phyloP scores from a whole-genome alignment of 2,797 vertebrate species.

The Clarias fuscus region DNA sequence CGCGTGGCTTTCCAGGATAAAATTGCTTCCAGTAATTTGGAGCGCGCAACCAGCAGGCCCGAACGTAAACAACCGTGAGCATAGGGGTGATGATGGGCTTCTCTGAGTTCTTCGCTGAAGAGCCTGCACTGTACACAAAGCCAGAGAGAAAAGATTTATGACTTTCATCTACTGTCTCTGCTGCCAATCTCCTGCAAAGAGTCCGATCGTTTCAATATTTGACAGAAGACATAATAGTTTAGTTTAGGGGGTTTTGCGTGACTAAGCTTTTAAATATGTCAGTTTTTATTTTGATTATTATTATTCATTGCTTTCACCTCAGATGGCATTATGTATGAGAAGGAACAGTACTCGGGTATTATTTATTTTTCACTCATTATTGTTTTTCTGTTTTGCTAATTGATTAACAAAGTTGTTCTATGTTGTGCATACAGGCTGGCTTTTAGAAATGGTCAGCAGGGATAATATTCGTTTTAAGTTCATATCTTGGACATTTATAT shows the following conservation, averaged over 20 bases:
- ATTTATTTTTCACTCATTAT: slow-evolving; percentile 8
- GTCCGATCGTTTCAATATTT: not conserved
- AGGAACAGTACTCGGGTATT: not conserved
- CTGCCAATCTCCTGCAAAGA: slow-evolving; percentile 12
- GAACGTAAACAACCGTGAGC: slow-evolving; percentile 58
- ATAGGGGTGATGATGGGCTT: slow-evolving; percentile 56
- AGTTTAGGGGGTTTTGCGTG: not conserved
- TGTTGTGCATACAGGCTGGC: no score
- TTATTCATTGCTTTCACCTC: slow-evolving; percentile 3
- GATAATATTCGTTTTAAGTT: no score
- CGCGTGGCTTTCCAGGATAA: slow-evolving; percentile 61
- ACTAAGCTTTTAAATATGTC: slow-evolving; percentile 17
- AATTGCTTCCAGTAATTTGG: slow-evolving; percentile 61
- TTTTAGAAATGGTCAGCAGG: no score
- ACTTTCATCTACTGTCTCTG: slow-evolving; percentile 13
- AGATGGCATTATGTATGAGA: not conserved
- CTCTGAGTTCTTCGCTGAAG: slow-evolving; percentile 30
- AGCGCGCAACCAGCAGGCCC: slow-evolving; percentile 48
- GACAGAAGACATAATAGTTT: not conserved
- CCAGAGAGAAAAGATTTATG: slow-evolving; percentile 36
- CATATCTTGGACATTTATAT: no score
- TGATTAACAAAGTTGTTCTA: not conserved
- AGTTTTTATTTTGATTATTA: not conserved
- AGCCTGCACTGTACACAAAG: slow-evolving; percentile 35
- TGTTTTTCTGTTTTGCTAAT: not conserved